Percentiles rank a stretch among this genome's conserved stretches.
Evolutionary conservation across 2,797 vertebrate species (phyloP).

Genomic region (Lutjanus campechanus): DNA sequence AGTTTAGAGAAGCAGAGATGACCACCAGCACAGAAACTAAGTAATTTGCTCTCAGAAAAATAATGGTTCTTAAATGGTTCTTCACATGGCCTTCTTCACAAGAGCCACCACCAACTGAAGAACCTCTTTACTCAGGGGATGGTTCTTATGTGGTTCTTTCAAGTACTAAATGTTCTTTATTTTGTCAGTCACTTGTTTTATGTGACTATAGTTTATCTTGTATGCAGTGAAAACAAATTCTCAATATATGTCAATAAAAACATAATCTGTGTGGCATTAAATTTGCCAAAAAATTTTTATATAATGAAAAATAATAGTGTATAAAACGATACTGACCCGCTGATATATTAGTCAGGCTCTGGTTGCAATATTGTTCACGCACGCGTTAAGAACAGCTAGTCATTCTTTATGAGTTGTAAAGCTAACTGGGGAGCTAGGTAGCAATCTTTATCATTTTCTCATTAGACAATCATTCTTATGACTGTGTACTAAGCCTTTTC

Average conservation of each 20-base stretch:
- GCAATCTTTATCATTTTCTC: slow-evolving; percentile 1
- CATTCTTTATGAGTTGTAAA: neutral
- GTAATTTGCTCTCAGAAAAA: too few relatives aligned
- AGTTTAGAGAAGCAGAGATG: too few relatives aligned
- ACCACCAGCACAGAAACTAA: too few relatives aligned
- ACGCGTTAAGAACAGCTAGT: neutral
- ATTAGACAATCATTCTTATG: slow-evolving; percentile 22
- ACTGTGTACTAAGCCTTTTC: neutral
- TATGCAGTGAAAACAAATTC: neutral
- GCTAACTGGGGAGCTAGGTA: neutral
- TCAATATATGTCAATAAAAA: neutral
- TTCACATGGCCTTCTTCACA: too few relatives aligned
- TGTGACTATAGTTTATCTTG: too few relatives aligned
- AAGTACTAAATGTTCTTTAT: too few relatives aligned
- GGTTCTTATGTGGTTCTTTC: too few relatives aligned
- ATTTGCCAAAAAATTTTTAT: neutral
- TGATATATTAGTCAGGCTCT: neutral
- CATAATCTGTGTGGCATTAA: neutral
- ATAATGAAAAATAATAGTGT: neutral
- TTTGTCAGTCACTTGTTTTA: too few relatives aligned
- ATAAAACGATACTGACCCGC: neutral
- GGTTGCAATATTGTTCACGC: neutral
- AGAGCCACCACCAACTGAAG: too few relatives aligned
- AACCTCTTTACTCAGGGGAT: too few relatives aligned
- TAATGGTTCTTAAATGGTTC: too few relatives aligned